Evolutionary conservation across 1,140 invertebrate species (phyloP).

Genomic region (Battus philenor): DNA sequence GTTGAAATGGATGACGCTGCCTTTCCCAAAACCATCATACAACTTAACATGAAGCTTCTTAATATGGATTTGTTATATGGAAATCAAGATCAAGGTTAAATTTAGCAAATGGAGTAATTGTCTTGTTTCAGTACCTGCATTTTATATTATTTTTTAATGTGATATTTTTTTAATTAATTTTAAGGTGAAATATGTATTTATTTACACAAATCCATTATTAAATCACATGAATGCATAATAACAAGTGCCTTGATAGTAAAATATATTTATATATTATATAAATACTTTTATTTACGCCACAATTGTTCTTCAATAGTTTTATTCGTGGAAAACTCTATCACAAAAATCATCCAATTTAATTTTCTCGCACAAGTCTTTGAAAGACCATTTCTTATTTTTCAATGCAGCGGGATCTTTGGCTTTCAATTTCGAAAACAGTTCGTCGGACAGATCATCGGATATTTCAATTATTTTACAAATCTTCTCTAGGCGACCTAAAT

Average conservation of each 20-base stretch:
- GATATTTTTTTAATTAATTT: too few species aligned
- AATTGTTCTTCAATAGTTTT: slow-evolving; percentile 15
- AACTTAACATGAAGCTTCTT: slow-evolving; percentile 75
- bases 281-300: slow-evolving; percentile 15
- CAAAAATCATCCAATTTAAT: slow-evolving; percentile 65
- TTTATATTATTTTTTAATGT: slow-evolving; percentile 27
- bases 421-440: slow-evolving; percentile 47
- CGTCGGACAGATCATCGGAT: slow-evolving; percentile 62
- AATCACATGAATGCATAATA: too few species aligned
- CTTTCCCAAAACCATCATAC: slow-evolving; percentile 77
- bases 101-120: too few species aligned
- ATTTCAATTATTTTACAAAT: slow-evolving; percentile 68
- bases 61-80: slow-evolving; percentile 39
- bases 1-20: slow-evolving; percentile 74
- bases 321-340: slow-evolving; percentile 51
- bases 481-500: slow-evolving; percentile 54
- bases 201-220: too few species aligned
- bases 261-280: too few species aligned
- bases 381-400: slow-evolving; percentile 51
- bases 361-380: slow-evolving; percentile 62
- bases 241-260: too few species aligned
- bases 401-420: slow-evolving; percentile 14
- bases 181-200: too few species aligned
- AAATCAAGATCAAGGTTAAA: slow-evolving; percentile 40
- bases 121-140: slow-evolving; percentile 38